Evolutionary conservation across 2,797 vertebrate species (phyloP).

Genomic region (Sebastes umbrosus): DNA sequence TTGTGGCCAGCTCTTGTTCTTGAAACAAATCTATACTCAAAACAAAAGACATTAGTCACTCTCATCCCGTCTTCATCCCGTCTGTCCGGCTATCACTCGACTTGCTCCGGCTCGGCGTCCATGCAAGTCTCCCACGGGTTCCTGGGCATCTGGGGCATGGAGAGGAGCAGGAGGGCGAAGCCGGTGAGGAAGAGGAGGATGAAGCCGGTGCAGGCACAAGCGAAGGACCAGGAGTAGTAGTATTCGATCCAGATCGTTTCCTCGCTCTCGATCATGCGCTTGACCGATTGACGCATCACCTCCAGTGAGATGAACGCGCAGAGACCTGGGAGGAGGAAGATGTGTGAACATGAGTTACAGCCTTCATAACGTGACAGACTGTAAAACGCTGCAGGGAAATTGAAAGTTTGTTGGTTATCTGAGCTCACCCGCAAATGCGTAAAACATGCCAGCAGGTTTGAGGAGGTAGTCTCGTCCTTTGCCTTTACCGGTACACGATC

Average conservation of each 20-base stretch:
- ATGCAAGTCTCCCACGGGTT: slow-evolving; percentile 99
- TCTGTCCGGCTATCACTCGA: slow-evolving; percentile 60
- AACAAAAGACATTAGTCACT: slow-evolving; percentile 24
- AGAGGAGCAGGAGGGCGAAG: slow-evolving; percentile 88
- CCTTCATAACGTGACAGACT: neutral
- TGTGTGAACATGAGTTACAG: neutral
- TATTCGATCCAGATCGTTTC: slow-evolving; percentile 93
- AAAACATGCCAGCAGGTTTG: slow-evolving; percentile 96
- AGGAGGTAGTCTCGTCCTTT: slow-evolving; percentile 91
- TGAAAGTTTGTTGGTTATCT: neutral
- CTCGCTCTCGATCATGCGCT: slow-evolving; percentile 94
- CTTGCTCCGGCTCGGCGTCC: slow-evolving; percentile 91
- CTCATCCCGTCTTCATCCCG: neutral
- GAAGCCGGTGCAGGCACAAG: slow-evolving; percentile 90
- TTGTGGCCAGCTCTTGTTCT: slow-evolving; percentile 3
- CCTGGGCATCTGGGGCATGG: slow-evolving; percentile 95
- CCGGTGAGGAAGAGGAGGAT: slow-evolving; percentile 91
- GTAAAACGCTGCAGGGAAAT: neutral
- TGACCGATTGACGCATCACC: slow-evolving; percentile 96
- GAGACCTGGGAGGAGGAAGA: slow-evolving; percentile 81
- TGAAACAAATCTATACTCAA: slow-evolving; percentile 16
- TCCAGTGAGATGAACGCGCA: slow-evolving; percentile 94
- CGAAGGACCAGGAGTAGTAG: slow-evolving; percentile 94
- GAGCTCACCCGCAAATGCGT: slow-evolving; percentile 89
- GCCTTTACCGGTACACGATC: slow-evolving; percentile 85